Evolutionary conservation across 2,797 vertebrate genomes (phyloP), one percentile per base, ranked within the genome.

Genomic region (Lepus townsendii): DNA sequence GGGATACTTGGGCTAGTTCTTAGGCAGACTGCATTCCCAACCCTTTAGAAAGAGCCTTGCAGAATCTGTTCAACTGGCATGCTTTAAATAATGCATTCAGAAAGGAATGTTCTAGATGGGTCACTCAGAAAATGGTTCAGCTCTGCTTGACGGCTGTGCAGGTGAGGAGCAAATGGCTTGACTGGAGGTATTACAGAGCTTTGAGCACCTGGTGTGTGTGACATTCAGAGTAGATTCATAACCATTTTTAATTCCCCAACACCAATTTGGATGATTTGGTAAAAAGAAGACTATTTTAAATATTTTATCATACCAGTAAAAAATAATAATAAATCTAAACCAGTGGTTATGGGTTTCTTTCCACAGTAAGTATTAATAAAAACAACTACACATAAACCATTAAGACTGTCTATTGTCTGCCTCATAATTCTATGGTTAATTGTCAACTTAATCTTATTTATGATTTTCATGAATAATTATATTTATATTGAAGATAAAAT

Each of bases 401-500:
- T 80, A 88, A 87, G 5, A 50, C 2, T 17, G 1, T 38, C 73
- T 88, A 30, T 66, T 92, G 47, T 27, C 68, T 83, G 32, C 62
- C 27, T 94, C 20, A 3, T 88, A 26, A 80, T 42, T 47, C 68
- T 60, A 1, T 76, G 22, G 62, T 83, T 92, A 71, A 80, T 24
- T 69, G 54, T 63, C 35, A 52, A 85, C 71, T n/a, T 91, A 4
- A 88, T 88, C 14, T 68, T 68, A 78, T 13, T 92, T 88, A 77
- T 50, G 10, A 89, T 89, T 93, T 60, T 69, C 19, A 83, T 75
- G 75, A 66, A 42, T 63, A 91, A 63, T 63, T 76, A 35, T 27
- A 90, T 65, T 80, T 94, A 54, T 26, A 76, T 68, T 90, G 72
- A 95, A 97, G 91, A 73, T 83, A 76, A 80, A 75, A 54, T 75